Evolutionary conservation across 92 coral and sea anemone genomes (phyloP).

Genomic region (Meandrina meandrites): DNA sequence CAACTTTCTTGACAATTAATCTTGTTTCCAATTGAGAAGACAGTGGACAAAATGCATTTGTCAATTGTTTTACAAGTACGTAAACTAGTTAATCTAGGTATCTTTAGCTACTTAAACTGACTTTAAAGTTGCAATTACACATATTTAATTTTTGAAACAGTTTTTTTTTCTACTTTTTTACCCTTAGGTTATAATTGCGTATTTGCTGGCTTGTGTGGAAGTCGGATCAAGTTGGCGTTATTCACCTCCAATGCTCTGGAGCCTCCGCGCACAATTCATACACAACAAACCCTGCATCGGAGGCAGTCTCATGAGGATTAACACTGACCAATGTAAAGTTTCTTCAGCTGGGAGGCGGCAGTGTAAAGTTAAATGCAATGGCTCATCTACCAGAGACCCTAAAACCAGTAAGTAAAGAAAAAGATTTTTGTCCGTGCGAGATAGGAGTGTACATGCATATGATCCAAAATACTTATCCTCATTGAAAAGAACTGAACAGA

Average conservation of each 20-base stretch:
- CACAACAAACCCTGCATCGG: not conserved
- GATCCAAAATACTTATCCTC: no score
- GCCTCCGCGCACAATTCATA: not conserved
- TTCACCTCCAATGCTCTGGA: not conserved
- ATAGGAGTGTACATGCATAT: not conserved
- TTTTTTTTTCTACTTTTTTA: no score
- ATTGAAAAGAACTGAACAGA: no score
- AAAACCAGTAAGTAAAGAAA: not conserved
- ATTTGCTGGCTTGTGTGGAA: not conserved
- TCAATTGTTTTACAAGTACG: not conserved
- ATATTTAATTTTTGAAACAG: no score
- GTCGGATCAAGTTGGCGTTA: not conserved
- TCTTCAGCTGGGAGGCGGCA: not conserved
- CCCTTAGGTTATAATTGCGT: not conserved
- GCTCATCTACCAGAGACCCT: not conserved
- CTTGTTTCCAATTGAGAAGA: not conserved
- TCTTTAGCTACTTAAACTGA: no score
- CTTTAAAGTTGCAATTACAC: not conserved
- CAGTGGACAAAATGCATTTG: not conserved
- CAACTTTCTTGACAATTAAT: not conserved
- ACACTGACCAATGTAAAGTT: not conserved
- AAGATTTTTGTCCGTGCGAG: no score
- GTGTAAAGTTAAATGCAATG: not conserved
- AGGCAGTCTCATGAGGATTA: not conserved
- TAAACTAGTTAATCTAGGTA: not conserved